A percentile compares a stretch with the other conserved stretches of the same genome.
phyloP scores from a whole-genome alignment of 1,140 invertebrate genomes.

The Nixonia krombeini region DNA sequence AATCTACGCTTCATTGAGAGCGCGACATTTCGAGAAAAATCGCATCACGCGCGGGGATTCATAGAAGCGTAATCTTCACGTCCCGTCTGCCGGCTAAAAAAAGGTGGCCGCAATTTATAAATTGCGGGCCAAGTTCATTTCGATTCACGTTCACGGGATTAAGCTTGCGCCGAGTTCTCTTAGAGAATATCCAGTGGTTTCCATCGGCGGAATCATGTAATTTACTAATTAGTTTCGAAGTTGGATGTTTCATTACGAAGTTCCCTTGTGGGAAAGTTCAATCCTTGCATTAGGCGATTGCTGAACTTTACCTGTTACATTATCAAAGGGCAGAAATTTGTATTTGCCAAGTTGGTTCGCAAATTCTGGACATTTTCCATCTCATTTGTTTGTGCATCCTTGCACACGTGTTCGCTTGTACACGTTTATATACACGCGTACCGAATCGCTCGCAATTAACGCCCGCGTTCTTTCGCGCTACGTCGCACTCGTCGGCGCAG shows the following conservation, averaged over 20 bases:
- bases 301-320: constrained; percentile 51
- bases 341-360: constrained; percentile 19
- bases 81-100: background rate
- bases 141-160: constrained; percentile 41
- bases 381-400: background rate
- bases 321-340: constrained; percentile 43
- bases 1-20: no score
- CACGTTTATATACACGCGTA: no score
- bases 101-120: constrained; percentile 13
- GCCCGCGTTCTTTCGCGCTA: no score
- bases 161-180: constrained; percentile 31
- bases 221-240: constrained; percentile 52
- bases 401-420: no score
- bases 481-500: no score
- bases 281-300: constrained; percentile 47
- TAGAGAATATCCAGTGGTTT: constrained; percentile 34
- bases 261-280: constrained; percentile 42
- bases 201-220: constrained; percentile 44
- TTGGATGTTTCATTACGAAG: constrained; percentile 50
- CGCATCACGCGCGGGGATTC: no score
- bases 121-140: constrained; percentile 30
- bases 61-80: no score
- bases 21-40: no score
- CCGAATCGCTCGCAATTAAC: no score
- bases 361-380: constrained; percentile 4